A percentile compares a stretch with the other conserved stretches of the same genome.
phyloP scores from a whole-genome alignment of 1,140 invertebrate genomes.

The Heliconius congener region DNA sequence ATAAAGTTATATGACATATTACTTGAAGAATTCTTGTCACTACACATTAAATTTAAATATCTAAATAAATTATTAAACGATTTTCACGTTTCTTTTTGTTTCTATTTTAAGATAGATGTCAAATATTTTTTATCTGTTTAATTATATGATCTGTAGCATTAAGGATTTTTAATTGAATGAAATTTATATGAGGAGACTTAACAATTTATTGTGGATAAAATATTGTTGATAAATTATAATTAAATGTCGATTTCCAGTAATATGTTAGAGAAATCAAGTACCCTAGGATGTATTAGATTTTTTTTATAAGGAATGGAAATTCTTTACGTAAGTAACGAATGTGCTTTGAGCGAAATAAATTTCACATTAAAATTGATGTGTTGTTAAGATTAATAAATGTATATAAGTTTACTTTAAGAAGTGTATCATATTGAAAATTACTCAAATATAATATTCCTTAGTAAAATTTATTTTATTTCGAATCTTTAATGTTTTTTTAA shows the following conservation, averaged over 20 bases:
- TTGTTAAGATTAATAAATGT: conserved; percentile 35
- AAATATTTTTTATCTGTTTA: conserved; percentile 2
- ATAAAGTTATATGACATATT: not conserved
- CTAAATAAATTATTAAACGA: not conserved
- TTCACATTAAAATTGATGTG: conserved; percentile 33
- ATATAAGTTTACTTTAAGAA: conserved; percentile 57
- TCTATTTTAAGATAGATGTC: conserved; percentile 6
- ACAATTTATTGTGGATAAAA: not conserved
- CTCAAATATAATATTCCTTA: conserved; percentile 71
- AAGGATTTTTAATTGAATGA: not conserved
- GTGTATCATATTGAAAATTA: conserved; percentile 70
- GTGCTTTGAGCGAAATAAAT: conserved; percentile 9
- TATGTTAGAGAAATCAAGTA: conserved; percentile 10
- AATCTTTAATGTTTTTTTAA: not conserved
- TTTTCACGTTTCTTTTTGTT: conserved; percentile 6
- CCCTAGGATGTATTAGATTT: conserved; percentile 18
- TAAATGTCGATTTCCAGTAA: conserved; percentile 14
- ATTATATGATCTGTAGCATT: not conserved
- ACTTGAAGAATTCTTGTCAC: conserved; percentile 1
- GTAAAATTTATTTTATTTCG: conserved; percentile 33
- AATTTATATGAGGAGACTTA: conserved; percentile 9
- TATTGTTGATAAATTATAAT: conserved; percentile 6
- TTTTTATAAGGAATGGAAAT: conserved; percentile 18
- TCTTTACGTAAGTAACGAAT: conserved; percentile 10
- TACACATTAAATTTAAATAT: not conserved